A percentile compares a stretch with the other conserved stretches of the same genome.
Evolutionary conservation across 2,888 invertebrate species (phyloP).

Genomic region (Megastigmus dorsalis): DNA sequence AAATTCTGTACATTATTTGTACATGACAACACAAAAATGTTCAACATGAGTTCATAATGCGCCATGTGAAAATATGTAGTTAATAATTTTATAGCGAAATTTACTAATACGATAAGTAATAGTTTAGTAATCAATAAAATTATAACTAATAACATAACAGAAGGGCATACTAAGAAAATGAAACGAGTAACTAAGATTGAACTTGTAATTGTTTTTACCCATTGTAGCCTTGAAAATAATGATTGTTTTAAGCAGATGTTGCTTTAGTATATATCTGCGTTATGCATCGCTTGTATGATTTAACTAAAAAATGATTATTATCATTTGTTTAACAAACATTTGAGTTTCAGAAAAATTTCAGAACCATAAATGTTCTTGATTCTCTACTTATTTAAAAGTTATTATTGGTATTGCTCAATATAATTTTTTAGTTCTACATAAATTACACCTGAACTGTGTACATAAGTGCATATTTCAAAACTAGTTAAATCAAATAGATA

Average conservation of each 20-base stretch:
- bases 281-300: neutral
- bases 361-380: too few species aligned
- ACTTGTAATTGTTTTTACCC: neutral
- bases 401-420: neutral
- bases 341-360: too few species aligned
- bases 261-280: neutral
- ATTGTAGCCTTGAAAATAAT: constrained; percentile 12
- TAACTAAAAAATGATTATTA: neutral
- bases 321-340: neutral
- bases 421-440: neutral
- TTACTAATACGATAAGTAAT: constrained; percentile 10
- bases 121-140: constrained; percentile 16
- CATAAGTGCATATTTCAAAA: neutral
- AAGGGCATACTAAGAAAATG: constrained; percentile 13
- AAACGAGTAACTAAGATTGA: constrained; percentile 1
- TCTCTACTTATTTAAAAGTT: neutral
- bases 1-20: constrained; percentile 2
- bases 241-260: neutral
- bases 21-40: constrained; percentile 21
- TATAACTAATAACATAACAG: neutral
- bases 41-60: constrained; percentile 7
- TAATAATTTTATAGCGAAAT: constrained; percentile 7
- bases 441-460: too few species aligned
- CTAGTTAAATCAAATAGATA: neutral
- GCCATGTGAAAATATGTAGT: neutral